phyloP scores from a whole-genome alignment of 2,888 invertebrate genomes.

The Clistopyga incitator region DNA sequence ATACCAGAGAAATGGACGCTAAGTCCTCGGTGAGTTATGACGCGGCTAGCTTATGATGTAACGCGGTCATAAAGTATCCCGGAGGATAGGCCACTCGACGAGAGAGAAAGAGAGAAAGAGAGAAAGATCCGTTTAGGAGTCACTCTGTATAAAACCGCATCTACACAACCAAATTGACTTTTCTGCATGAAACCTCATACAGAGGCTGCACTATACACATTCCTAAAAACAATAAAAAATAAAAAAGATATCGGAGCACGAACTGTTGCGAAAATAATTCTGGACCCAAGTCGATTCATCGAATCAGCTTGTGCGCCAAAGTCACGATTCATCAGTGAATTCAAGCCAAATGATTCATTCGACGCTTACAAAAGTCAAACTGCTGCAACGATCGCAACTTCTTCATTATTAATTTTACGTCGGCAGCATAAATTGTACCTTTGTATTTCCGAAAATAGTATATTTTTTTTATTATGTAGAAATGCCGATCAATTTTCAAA shows the following conservation, averaged over 20 bases:
- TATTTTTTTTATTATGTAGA: too few relatives aligned
- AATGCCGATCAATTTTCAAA: too few relatives aligned
- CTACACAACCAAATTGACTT: not conserved
- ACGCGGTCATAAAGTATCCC: constrained; percentile 76
- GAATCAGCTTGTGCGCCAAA: not conserved
- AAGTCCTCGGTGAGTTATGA: constrained; percentile 77
- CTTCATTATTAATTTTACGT: not conserved
- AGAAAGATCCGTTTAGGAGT: constrained; percentile 28
- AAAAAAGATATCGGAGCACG: not conserved
- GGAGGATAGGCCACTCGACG: constrained; percentile 66
- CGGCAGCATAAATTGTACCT: too few relatives aligned
- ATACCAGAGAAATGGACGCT: constrained; percentile 74
- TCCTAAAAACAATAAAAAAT: too few relatives aligned
- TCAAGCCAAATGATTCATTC: not conserved
- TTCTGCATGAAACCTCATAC: too few relatives aligned
- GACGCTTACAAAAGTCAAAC: not conserved
- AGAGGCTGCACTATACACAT: not conserved
- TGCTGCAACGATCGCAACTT: not conserved
- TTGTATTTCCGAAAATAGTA: too few relatives aligned
- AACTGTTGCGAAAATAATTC: not conserved
- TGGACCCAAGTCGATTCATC: not conserved
- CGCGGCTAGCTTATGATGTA: constrained; percentile 75
- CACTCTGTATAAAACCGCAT: not conserved
- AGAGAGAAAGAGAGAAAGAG: constrained; percentile 28
- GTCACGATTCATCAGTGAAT: constrained; percentile 11